These are phyloP conservation scores for Quadroppia sp. DNA, from an alignment of 2,888 invertebrate species.

Conservation along the genomic window DNA sequence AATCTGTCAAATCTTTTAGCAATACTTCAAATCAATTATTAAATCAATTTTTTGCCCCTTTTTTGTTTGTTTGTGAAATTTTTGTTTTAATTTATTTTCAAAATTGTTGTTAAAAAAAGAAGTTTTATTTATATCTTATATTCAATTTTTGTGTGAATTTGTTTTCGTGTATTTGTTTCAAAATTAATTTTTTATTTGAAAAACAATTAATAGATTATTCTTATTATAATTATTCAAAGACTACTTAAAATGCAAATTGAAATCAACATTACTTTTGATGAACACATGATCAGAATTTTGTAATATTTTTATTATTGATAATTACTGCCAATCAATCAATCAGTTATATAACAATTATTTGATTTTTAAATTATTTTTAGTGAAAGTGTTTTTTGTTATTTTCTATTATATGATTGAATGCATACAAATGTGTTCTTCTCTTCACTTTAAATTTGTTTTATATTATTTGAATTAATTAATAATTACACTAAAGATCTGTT, in stretches of 20 bases:
- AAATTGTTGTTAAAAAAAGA: too few species aligned
- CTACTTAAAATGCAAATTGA: slow-evolving; percentile 17
- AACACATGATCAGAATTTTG: neutral
- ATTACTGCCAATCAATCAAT: slow-evolving; percentile 20
- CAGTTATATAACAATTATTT: neutral
- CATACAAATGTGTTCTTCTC: neutral
- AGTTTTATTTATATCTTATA: too few species aligned
- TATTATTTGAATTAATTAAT: neutral
- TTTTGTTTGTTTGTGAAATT: neutral
- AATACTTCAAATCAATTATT: neutral
- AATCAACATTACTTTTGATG: neutral
- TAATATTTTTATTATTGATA: neutral
- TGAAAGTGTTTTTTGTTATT: neutral
- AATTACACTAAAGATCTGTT: slow-evolving; percentile 16
- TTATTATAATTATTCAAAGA: neutral
- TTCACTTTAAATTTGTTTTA: slow-evolving; percentile 1
- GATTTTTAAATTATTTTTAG: neutral
- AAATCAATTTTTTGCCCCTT: neutral
- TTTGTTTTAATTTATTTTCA: neutral
- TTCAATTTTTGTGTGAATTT: too few species aligned
- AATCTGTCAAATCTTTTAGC: slow-evolving; percentile 13
- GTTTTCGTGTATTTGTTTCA: neutral
- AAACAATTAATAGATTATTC: too few species aligned
- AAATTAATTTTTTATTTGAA: neutral
- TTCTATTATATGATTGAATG: neutral